phyloP scores from a whole-genome alignment of 2,888 invertebrate genomes.

The Cylloceria caligata region DNA sequence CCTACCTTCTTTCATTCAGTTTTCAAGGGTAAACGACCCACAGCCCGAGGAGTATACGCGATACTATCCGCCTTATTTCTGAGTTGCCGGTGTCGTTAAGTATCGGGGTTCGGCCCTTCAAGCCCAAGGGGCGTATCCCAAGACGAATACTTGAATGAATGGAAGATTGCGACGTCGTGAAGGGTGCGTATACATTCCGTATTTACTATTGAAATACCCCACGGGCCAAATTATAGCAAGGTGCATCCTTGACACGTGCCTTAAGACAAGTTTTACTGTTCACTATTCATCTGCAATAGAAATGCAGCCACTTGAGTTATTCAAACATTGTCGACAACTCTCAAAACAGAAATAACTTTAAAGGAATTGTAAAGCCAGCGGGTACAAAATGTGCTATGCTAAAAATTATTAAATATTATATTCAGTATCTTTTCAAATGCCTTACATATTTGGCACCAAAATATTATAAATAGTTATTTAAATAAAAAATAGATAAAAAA shows the following conservation, averaged over 20 bases:
- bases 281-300: not conserved
- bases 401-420: too few relatives aligned
- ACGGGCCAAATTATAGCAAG: constrained; percentile 61
- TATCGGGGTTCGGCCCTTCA: constrained; percentile 44
- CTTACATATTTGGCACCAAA: too few relatives aligned
- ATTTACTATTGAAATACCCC: constrained; percentile 45
- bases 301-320: not conserved
- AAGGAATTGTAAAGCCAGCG: not conserved
- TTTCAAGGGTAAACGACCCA: constrained; percentile 64
- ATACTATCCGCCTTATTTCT: constrained; percentile 60
- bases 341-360: not conserved
- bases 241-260: constrained; percentile 58
- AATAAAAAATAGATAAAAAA: too few relatives aligned
- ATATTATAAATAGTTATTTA: too few relatives aligned
- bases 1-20: constrained; percentile 68
- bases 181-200: constrained; percentile 10
- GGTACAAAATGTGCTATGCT: not conserved
- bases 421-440: too few relatives aligned
- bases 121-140: constrained; percentile 49
- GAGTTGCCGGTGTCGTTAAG: constrained; percentile 50
- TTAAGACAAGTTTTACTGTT: constrained; percentile 62
- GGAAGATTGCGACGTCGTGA: constrained; percentile 51
- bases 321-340: too few relatives aligned
- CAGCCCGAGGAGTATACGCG: constrained; percentile 60
- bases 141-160: constrained; percentile 65